Conservation (phyloP, 2,797 vertebrate species). For the Acanthopagrus latus region DNA sequence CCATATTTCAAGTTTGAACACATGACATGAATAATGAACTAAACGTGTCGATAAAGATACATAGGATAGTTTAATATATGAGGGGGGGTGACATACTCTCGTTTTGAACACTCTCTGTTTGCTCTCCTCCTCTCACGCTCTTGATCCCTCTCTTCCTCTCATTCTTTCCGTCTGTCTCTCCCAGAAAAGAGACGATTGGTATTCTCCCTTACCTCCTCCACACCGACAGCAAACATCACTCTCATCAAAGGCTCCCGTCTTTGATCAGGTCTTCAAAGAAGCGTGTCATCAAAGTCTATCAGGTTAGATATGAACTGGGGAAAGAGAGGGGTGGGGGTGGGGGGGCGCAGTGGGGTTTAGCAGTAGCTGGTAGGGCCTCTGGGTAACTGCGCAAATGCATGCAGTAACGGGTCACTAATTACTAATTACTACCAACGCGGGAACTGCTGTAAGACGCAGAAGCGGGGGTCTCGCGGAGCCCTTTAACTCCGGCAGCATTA, state of each 20-base stretch:
- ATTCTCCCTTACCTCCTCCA: conserved; percentile 78
- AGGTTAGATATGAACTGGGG: conserved; percentile 81
- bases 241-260: conserved; percentile 83
- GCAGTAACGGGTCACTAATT: conserved; percentile 79
- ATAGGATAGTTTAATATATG: neutral
- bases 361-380: conserved; percentile 57
- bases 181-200: conserved; percentile 69
- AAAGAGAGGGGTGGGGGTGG: conserved; percentile 30
- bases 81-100: conserved; percentile 3
- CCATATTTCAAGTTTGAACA: neutral
- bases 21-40: neutral
- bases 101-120: neutral
- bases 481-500: conserved; percentile 31
- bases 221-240: conserved; percentile 81
- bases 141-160: conserved; percentile 13
- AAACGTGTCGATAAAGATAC: neutral
- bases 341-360: conserved; percentile 15
- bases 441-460: conserved; percentile 31
- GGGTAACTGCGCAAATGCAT: conserved; percentile 60
- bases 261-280: conserved; percentile 89
- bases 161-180: conserved; percentile 41
- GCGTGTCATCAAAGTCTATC: conserved; percentile 85
- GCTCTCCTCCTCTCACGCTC: conserved; percentile 20
- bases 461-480: conserved; percentile 16
- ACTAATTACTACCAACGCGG: conserved; percentile 71